Conservation (phyloP, 2,888 invertebrate genomes). For the Rotaria macrura region DNA sequence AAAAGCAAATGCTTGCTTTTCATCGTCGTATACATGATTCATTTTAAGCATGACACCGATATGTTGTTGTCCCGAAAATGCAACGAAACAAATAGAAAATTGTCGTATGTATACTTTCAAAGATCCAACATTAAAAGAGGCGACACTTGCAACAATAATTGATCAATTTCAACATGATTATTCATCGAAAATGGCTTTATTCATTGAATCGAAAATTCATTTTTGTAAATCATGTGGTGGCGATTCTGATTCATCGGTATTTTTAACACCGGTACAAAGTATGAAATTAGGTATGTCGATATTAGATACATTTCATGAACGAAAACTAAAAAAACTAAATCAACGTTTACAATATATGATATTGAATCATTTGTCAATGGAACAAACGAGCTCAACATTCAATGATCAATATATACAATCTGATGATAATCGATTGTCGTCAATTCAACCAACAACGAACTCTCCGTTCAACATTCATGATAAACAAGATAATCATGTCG, state of each 20-base stretch:
- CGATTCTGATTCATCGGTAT: neutral
- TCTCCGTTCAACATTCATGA: neutral
- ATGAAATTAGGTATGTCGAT: conserved; percentile 1
- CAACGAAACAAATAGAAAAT: conserved; percentile 7
- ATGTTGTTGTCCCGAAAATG: conserved; percentile 4
- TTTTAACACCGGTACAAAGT: neutral
- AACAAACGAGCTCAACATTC: neutral
- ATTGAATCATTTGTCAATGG: neutral
- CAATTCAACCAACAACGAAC: too few species aligned
- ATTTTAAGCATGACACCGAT: neutral
- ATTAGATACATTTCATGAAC: conserved; percentile 5
- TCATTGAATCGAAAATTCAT: neutral
- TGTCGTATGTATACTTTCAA: conserved; percentile 9
- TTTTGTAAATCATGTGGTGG: conserved; percentile 16
- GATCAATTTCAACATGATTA: conserved; percentile 14
- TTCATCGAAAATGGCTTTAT: neutral
- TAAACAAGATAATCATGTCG: too few species aligned
- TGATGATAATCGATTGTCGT: too few species aligned
- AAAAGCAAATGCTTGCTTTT: neutral
- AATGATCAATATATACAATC: neutral
- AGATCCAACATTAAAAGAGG: neutral
- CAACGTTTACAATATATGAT: conserved; percentile 5
- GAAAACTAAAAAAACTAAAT: neutral
- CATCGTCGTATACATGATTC: neutral
- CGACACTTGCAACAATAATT: neutral